Base-by-base conservation (phyloP, 2,888 invertebrate genomes). In the Drepanosiphum platanoidis region DNA sequence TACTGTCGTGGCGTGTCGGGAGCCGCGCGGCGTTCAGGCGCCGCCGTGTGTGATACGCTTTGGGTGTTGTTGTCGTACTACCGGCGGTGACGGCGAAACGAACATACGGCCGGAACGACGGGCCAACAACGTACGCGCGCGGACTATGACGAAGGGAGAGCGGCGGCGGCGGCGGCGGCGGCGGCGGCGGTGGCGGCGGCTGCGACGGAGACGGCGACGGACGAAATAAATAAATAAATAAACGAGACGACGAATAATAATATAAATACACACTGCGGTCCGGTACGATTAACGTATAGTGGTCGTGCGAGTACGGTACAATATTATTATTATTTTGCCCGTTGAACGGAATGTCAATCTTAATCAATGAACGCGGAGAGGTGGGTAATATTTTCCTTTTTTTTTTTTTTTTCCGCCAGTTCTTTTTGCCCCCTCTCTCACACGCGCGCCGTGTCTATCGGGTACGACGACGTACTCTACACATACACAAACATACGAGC, bases 311-410 rank as follows among this genome's bases (percentile, higher is more conserved):
- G n/a, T 61, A 46, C 18, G 13, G 22, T n/a, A 58, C 22, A 58
- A 18, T 58, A 18, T 18, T 13, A 58, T 15, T 58, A 30, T 32
- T 18, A 58, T 30, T 72, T 61, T 77, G 77, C 52, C 22, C 36
- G 75, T 71, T n/a, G 58, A 81, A 75, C 68, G 84, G 84, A 84
- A 84, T 84, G 84, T 84, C 84, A 84, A 77, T 84, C 84, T 68
- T 75, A 84, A 84, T 84, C 84, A 84, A 84, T 84, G 84, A 83
- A 83, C 34, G 61, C n/a, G 18, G 64, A 74, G 74, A 52, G 83
- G 75, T 75, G 75, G 66, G 18, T 30, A n/a, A 11, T 34, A 22
- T 18, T 30, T 7, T 18, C 68, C 52, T 84, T 84, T 84, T 46
- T 18, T 18, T 30, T 7, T 18, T 75, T 68, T 84, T 84, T 84